phyloP scores from a whole-genome alignment of 2,113 vertebrate species.

The Corapipo altera region DNA sequence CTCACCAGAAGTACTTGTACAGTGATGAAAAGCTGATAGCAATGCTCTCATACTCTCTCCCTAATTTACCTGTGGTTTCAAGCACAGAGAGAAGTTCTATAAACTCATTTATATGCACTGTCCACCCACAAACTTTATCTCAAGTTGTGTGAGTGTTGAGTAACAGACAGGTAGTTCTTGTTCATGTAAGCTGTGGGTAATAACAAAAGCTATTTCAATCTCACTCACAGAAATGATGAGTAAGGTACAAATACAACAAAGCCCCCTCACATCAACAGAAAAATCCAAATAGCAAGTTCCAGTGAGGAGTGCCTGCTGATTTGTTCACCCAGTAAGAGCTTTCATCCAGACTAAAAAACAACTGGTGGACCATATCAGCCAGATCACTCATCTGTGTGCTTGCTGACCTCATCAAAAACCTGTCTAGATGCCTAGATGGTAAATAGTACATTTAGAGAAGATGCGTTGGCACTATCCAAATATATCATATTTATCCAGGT shows the following conservation, averaged over 20 bases:
- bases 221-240: not conserved
- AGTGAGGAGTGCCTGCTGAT: not conserved
- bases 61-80: not conserved
- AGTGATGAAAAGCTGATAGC: conserved; percentile 10
- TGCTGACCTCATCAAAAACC: not conserved
- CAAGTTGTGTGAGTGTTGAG: conserved; percentile 24
- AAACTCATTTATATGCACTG: conserved; percentile 53
- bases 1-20: not conserved
- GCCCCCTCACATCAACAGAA: not conserved
- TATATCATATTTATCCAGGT: not conserved
- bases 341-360: not conserved
- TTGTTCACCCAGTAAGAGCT: not conserved
- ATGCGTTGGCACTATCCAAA: not conserved
- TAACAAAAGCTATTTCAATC: conserved; percentile 19
- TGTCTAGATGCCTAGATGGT: not conserved
- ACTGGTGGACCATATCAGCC: not conserved
- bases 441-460: not conserved
- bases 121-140: conserved; percentile 64
- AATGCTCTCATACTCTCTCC: not conserved
- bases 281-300: not conserved
- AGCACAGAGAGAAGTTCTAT: not conserved
- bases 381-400: not conserved
- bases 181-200: not conserved
- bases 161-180: conserved; percentile 64
- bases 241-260: not conserved